A percentile compares a stretch with the other conserved stretches of the same genome.
Evolutionary conservation across 2,888 invertebrate genomes (phyloP).

Genomic region (Drosophila sordidapex): DNA sequence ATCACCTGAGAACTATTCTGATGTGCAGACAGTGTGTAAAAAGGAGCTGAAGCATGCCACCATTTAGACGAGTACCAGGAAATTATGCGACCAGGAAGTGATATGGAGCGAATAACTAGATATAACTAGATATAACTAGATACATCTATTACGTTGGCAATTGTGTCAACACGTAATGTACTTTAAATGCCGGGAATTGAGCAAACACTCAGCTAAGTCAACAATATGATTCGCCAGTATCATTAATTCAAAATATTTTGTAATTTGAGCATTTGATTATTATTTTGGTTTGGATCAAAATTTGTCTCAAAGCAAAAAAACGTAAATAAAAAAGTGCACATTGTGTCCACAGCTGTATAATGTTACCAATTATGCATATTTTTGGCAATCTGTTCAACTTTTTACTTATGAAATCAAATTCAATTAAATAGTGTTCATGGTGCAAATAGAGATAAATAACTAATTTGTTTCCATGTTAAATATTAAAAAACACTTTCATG

Average conservation of each 20-base stretch:
- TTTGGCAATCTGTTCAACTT: not conserved
- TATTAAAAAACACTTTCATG: not conserved
- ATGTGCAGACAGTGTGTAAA: conserved; percentile 9
- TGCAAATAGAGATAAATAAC: too few relatives aligned
- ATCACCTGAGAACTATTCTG: conserved; percentile 10
- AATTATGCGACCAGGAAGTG: conserved; percentile 9
- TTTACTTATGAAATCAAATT: not conserved
- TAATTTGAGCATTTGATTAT: not conserved
- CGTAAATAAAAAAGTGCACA: not conserved
- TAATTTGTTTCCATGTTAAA: not conserved
- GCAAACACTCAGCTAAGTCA: not conserved
- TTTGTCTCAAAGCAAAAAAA: conserved; percentile 2
- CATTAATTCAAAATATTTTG: conserved; percentile 17
- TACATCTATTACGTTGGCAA: not conserved
- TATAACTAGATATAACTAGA: not conserved
- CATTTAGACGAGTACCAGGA: conserved; percentile 6
- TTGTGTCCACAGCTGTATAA: conserved; percentile 4
- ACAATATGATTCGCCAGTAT: too few relatives aligned
- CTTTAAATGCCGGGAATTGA: not conserved
- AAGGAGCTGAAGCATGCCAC: conserved; percentile 29
- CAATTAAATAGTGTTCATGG: not conserved
- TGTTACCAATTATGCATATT: not conserved
- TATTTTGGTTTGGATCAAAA: not conserved
- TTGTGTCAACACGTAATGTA: not conserved
- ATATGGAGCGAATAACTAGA: conserved; percentile 12